Conservation (phyloP, 2,797 vertebrate genomes). For the Loris lydekkerianus region DNA sequence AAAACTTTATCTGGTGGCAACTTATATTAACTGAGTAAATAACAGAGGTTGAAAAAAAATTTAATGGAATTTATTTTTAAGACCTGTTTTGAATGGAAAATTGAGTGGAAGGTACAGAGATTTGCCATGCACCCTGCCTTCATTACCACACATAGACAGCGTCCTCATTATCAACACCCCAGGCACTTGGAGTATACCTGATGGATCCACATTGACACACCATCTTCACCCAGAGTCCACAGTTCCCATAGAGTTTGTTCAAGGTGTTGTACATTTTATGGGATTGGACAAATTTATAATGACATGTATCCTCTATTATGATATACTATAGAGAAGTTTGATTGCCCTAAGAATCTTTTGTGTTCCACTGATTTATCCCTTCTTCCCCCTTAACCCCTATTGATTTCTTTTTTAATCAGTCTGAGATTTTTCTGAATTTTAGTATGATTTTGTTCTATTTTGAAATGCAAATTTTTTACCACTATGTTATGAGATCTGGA, state of each 20-base stretch:
- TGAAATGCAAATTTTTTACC: not conserved
- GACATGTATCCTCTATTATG: too few species aligned
- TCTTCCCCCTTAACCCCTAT: not conserved
- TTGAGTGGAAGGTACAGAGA: not conserved
- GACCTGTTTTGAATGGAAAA: not conserved
- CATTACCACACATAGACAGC: rapidly evolving
- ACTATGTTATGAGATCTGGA: not conserved
- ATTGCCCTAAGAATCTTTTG: not conserved
- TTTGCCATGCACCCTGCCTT: not conserved
- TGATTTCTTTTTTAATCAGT: not conserved
- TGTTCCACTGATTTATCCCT: not conserved
- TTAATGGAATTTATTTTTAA: not conserved
- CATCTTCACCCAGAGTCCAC: too few species aligned
- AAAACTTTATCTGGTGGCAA: not conserved
- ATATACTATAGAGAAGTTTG: not conserved
- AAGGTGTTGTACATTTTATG: not conserved
- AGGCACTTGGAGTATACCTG: too few species aligned
- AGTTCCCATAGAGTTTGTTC: not conserved
- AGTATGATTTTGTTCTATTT: not conserved
- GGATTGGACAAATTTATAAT: not conserved
- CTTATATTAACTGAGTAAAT: not conserved
- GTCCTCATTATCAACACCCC: too few species aligned
- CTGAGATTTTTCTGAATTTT: not conserved
- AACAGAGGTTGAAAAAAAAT: not conserved
- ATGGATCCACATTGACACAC: not conserved